Conservation (phyloP, 2,113 vertebrate genomes). For the Seriola aureovittata region DNA sequence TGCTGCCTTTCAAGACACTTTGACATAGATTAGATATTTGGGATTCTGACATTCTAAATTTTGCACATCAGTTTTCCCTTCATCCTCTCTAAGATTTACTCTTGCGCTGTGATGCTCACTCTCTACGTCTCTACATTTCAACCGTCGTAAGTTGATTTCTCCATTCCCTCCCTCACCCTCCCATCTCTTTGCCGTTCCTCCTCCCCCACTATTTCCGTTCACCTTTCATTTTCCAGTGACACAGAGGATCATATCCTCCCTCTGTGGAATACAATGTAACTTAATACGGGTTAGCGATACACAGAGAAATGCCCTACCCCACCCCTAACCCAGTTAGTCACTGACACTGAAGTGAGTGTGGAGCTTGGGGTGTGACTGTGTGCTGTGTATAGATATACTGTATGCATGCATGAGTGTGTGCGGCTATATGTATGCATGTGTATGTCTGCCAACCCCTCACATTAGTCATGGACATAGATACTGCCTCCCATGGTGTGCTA, state of each 20-base stretch:
- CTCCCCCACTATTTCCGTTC: conserved; percentile 44
- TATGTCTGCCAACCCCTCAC: neutral
- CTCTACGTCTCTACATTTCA: conserved; percentile 1
- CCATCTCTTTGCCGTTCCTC: neutral
- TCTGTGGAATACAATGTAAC: conserved; percentile 58
- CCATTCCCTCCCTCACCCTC: neutral
- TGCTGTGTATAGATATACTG: conserved; percentile 23
- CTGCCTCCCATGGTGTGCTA: neutral
- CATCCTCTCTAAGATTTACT: conserved; percentile 27
- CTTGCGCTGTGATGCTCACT: conserved; percentile 22
- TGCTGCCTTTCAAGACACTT: too few relatives aligned
- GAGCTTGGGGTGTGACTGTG: conserved; percentile 21
- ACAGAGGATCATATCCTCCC: conserved; percentile 63
- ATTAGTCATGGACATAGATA: conserved; percentile 33
- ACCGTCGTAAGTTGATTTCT: neutral
- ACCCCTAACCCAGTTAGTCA: conserved; percentile 63
- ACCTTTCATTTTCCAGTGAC: conserved; percentile 64
- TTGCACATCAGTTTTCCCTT: conserved; percentile 11
- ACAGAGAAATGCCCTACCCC: conserved; percentile 48
- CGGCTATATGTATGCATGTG: neutral
- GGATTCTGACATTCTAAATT: neutral
- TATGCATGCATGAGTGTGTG: conserved; percentile 11
- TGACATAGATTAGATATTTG: conserved; percentile 14
- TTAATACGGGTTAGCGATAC: conserved; percentile 69
- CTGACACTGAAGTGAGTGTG: conserved; percentile 28